Evolutionary conservation across 2,113 vertebrate genomes (phyloP), one percentile per base, ranked within the genome.

Genomic region (Regulus satrapa): DNA sequence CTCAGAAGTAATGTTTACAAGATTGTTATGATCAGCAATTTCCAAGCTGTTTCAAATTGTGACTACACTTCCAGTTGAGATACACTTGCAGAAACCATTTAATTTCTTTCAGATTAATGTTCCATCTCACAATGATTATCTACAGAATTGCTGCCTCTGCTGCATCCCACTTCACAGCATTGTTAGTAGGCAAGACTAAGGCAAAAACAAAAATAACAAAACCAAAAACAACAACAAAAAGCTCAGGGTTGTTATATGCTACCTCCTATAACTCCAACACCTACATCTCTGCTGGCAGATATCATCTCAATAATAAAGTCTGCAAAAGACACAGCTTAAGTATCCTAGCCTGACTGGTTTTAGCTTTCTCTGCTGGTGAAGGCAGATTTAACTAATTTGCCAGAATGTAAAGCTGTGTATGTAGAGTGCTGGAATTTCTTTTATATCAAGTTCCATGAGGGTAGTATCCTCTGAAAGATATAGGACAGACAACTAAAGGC

Each of bases 51-150:
- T 89, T 95, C 62, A 49, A 76, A 40, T 85, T 93, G 88, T 90
- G 72, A 88, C 63, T 90, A 66, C 9, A 51, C 34, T 92, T 97
- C 79, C 92, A 95, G 62, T 94, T 88, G 95, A 93, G 85, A 93
- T 73, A 75, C 25, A 38, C 54, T 96, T 90, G 66, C 66, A 90
- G 55, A 96, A 97, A 84, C 38, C 81, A 92, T 90, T 95, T 92
- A 76, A 92, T 86, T 94, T 86, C 75, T 92, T 95, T 90, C 85
- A 95, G 79, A 88, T 91, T 79, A 94, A 91, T 55, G 63, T 51
- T 80, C 8, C 40, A 94, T 85, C 92, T 92, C 83, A 71, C 51
- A 94, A 77, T 0, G 4, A 92, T 90, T 92, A 94, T 51, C 75
- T 80, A 40, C 45, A 36, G 91, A 92, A 92, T 66, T 86, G 68